A percentile compares a stretch with the other conserved stretches of the same genome.
Conservation (phyloP, 2,113 vertebrate species). For the Dromaius novaehollandiae region DNA sequence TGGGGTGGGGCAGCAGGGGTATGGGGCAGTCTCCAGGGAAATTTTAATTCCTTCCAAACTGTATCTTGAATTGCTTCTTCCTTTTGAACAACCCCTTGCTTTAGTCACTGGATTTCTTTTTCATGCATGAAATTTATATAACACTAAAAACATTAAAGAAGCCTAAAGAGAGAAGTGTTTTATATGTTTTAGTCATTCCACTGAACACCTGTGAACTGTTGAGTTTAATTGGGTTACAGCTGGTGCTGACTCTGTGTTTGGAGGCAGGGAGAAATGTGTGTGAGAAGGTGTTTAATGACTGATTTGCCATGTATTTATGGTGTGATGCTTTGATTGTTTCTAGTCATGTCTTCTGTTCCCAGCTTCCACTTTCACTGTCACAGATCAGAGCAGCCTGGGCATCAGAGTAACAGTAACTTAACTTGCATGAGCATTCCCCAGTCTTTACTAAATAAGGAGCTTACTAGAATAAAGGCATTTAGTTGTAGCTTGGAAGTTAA, state of each 20-base stretch:
- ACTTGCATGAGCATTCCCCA: not conserved
- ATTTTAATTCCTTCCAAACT: not conserved
- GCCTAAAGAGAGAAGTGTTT: not conserved
- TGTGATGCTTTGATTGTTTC: not conserved
- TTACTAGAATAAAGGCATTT: not conserved
- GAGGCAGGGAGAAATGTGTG: not conserved
- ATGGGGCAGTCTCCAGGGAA: not conserved
- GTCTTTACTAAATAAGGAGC: not conserved
- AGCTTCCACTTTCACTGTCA: not conserved
- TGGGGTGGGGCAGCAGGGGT: not conserved
- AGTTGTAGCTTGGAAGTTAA: not conserved
- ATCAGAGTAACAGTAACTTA: not conserved
- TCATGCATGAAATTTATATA: not conserved
- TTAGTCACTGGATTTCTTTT: not conserved
- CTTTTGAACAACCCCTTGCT: not conserved
- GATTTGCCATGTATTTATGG: not conserved
- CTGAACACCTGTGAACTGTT: constrained; percentile 45
- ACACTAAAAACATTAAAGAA: not conserved
- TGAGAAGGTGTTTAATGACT: not conserved
- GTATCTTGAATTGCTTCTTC: not conserved
- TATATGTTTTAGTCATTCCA: constrained; percentile 25
- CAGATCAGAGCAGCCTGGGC: not conserved
- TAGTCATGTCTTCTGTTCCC: not conserved
- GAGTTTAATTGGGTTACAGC: constrained; percentile 40
- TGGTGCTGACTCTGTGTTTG: not conserved